Conservation (phyloP, 2,888 invertebrate species). For the Sialis lutaria region DNA sequence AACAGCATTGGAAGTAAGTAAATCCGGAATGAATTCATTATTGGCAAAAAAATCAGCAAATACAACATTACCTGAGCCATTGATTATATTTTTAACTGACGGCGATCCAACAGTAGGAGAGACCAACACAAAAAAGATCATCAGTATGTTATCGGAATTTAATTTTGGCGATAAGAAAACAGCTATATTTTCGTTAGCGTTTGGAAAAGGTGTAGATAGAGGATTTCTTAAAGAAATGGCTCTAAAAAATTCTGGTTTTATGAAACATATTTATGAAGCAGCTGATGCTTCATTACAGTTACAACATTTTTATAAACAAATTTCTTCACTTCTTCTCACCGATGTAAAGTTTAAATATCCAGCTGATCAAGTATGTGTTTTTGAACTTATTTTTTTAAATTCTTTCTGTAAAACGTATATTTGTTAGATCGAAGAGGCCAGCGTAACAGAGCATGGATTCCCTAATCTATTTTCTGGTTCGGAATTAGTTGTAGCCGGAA, state of each 20-base stretch:
- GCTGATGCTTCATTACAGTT: constrained; percentile 49
- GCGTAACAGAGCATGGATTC: constrained; percentile 33
- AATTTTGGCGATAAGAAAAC: constrained; percentile 30
- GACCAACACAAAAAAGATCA: constrained; percentile 32
- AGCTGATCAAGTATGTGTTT: constrained; percentile 26
- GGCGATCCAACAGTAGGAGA: constrained; percentile 45
- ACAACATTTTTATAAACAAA: constrained; percentile 45
- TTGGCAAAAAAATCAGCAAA: constrained; percentile 7
- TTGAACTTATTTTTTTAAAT: too few relatives aligned
- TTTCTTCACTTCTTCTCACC: constrained; percentile 47
- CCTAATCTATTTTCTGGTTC: constrained; percentile 42
- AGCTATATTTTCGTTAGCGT: constrained; percentile 49
- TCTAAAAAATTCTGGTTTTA: constrained; percentile 45
- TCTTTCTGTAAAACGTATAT: neutral
- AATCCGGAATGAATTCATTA: too few relatives aligned
- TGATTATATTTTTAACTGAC: constrained; percentile 47
- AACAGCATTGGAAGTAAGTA: constrained; percentile 22
- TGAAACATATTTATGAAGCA: constrained; percentile 54
- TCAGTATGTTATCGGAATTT: constrained; percentile 29
- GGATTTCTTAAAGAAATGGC: constrained; percentile 46
- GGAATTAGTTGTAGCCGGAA: constrained; percentile 44
- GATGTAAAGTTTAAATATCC: constrained; percentile 47
- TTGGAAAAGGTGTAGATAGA: constrained; percentile 50
- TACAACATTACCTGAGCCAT: constrained; percentile 30
- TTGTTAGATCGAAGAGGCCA: constrained; percentile 25